Conservation (phyloP, 2,888 invertebrate genomes). For the Hipparchia sbordonii region DNA sequence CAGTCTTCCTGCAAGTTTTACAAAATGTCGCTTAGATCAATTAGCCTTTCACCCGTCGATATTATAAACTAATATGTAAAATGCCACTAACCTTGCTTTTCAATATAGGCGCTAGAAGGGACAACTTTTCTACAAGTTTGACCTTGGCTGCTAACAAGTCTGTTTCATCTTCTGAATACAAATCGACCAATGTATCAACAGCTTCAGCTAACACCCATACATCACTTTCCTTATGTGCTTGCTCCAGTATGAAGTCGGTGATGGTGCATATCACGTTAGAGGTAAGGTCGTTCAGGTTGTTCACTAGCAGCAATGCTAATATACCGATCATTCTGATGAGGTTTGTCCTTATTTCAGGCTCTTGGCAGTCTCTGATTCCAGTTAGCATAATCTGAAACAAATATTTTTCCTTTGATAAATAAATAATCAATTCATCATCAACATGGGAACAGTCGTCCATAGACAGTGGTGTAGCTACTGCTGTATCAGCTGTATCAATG, state of each 20-base stretch:
- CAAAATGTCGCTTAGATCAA: too few relatives aligned
- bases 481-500: too few relatives aligned
- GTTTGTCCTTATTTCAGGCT: constrained; percentile 82
- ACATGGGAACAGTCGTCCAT: too few relatives aligned
- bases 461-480: too few relatives aligned
- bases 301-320: constrained; percentile 76
- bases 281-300: constrained; percentile 64
- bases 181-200: constrained; percentile 88
- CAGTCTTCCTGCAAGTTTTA: too few relatives aligned
- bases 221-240: constrained; percentile 83
- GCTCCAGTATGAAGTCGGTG: constrained; percentile 84
- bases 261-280: constrained; percentile 70
- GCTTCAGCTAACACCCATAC: constrained; percentile 90
- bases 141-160: constrained; percentile 85
- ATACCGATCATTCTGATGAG: constrained; percentile 83
- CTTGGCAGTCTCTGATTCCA: constrained; percentile 78
- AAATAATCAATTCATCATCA: background rate
- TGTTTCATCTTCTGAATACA: constrained; percentile 90
- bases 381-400: constrained; percentile 75
- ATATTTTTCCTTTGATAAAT: background rate
- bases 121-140: constrained; percentile 84
- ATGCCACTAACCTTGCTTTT: constrained; percentile 83
- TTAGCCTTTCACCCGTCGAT: too few relatives aligned
- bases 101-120: constrained; percentile 82
- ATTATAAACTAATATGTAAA: too few relatives aligned